Evolutionary conservation across 2,797 vertebrate species (phyloP), one percentile per base, ranked within the genome.

Genomic region (Masticophis lateralis): DNA sequence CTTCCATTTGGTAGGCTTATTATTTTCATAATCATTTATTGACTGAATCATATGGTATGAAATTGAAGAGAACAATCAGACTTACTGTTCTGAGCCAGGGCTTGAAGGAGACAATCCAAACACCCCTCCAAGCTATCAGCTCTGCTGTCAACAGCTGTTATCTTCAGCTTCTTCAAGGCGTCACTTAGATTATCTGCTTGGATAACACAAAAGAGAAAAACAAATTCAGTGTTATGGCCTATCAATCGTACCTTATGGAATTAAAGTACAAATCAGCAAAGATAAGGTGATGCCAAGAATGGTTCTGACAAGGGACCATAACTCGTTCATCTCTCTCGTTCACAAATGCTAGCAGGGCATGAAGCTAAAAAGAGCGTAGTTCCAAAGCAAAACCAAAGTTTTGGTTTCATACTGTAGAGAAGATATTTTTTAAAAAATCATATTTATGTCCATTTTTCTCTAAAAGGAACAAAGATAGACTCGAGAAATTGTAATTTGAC

Each of bases 41-140:
- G 91, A 93, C 94, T 56, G 95, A 53, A 51, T 94, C 25, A 28
- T 66, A 93, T 0, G 5, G 90, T 93, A 89, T 94, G 94, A 94
- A 95, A 94, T 94, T 66, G 93, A 16, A 94, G 93, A 90, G 88
- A 60, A 95, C 87, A 61, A 87, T 51, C 89, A 86, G 97, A 98
- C 99, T 99, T 98, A 99, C 99, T 99, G 97, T 98, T 99, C 96
- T 98, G 98, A 97, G 98, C 97, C 94, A 99, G 97, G 9, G 98
- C 99, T 97, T 99, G 99, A 95, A 99, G 98, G 96, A 99, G 97
- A 96, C 98, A 99, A 97, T 99, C 99, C 98, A 99, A 98, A 91
- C 98, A 99, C 97, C 98, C 98, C 96, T 99, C 99, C 96, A 99
- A 97, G 89, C 98, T 98, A 97, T 99, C 99, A 56, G 98, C 97